Evolutionary conservation across 2,888 invertebrate genomes (phyloP), one percentile per base, ranked within the genome.

Genomic region (Papilio demoleus): DNA sequence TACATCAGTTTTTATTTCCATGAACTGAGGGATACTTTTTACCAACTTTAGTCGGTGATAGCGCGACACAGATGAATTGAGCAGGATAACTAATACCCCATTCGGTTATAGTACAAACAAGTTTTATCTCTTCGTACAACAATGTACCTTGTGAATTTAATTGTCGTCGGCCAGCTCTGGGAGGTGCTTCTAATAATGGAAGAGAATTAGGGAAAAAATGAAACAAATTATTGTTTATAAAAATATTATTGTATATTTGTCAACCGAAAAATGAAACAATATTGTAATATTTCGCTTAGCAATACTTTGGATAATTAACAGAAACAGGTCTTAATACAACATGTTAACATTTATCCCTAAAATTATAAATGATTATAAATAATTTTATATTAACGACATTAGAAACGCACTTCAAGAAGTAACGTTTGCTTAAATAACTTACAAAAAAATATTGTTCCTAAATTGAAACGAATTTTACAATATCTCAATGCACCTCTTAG

Each of bases 161-260:
- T n/a, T n/a, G n/a, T n/a, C n/a, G n/a, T n/a, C n/a, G n/a, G n/a
- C n/a, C n/a, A n/a, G n/a, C n/a, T n/a, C n/a, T n/a, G n/a, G n/a
- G n/a, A n/a, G n/a, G n/a, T n/a, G n/a, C n/a, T n/a, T n/a, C n/a
- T n/a, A n/a, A n/a, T n/a, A n/a, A n/a, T 31, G 31, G 31, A 31
- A 31, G 31, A 31, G 31, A 31, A 31, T 3, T 6, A 6, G 31
- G 31, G 31, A 31, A 31, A 74, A 78, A 78, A 79, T 71, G 76
- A 71, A 67, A 70, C 38, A 63, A 67, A 50, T 72, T 79, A 74
- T 31, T 31, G 42, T 56, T 38, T 82, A 83, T 68, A 86, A 88
- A 91, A 91, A 91, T 89, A 90, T 85, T 86, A 86, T 86, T 85
- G 86, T 89, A 88, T 91, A 92, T 92, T 91, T 92, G 90, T 92